phyloP scores from a whole-genome alignment of 1,140 invertebrate genomes.

The Eupeodes corollae region DNA sequence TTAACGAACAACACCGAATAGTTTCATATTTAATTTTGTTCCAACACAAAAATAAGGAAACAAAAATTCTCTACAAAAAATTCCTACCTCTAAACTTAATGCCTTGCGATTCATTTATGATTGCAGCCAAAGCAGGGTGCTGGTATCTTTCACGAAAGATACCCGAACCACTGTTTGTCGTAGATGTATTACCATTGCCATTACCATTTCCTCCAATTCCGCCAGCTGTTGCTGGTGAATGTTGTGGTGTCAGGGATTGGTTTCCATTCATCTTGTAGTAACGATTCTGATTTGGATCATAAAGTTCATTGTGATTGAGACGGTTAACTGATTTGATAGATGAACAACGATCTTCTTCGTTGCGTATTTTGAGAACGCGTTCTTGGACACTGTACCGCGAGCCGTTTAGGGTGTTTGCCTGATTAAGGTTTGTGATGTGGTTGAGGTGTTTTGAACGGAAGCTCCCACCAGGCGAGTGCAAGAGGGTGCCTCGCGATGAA shows the following conservation, averaged over 20 bases:
- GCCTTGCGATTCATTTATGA: constrained; percentile 33
- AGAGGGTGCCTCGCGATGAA: constrained; percentile 28
- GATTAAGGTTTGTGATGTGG: constrained; percentile 31
- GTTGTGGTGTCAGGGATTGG: constrained; percentile 29
- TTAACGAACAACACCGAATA: too few relatives aligned
- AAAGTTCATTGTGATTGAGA: constrained; percentile 21
- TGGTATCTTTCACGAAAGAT: constrained; percentile 33
- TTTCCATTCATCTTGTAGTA: constrained; percentile 29
- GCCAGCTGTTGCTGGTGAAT: constrained; percentile 19
- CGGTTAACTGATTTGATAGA: constrained; percentile 32
- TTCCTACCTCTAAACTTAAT: constrained; percentile 32
- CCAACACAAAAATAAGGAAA: too few relatives aligned
- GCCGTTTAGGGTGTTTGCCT: constrained; percentile 25
- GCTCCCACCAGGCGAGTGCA: constrained; percentile 31
- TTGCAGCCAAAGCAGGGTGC: constrained; percentile 32
- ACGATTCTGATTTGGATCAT: constrained; percentile 36
- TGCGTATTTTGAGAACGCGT: constrained; percentile 34
- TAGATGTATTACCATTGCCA: constrained; percentile 11
- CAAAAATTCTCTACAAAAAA: too few relatives aligned
- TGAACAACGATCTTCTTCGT: constrained; percentile 29
- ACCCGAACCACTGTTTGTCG: constrained; percentile 23
- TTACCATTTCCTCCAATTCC: constrained; percentile 16
- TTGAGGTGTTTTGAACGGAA: constrained; percentile 26
- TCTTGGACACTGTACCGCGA: constrained; percentile 32
- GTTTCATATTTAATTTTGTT: too few relatives aligned